Percentiles rank a stretch among this genome's conserved stretches.
phyloP scores from a whole-genome alignment of 2,797 vertebrate species.

The Valencia hispanica region DNA sequence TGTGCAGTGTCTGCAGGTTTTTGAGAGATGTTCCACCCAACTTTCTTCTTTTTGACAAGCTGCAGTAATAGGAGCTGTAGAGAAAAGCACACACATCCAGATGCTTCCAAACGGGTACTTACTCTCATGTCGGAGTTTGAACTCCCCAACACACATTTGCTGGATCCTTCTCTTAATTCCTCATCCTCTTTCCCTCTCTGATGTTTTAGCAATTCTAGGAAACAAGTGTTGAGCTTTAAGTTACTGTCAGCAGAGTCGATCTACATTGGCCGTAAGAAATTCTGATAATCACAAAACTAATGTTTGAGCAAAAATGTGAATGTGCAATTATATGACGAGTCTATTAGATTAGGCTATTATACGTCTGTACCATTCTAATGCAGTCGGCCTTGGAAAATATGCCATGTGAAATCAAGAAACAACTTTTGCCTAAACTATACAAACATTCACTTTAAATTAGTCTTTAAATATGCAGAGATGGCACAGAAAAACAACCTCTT shows the following conservation, averaged over 20 bases:
- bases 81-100: constrained; percentile 35
- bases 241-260: constrained; percentile 48
- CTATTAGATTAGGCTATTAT: constrained; percentile 35
- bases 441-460: neutral
- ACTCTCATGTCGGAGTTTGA: neutral
- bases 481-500: neutral
- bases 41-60: constrained; percentile 39
- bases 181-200: constrained; percentile 9
- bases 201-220: constrained; percentile 40
- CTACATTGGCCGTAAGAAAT: constrained; percentile 41
- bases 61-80: constrained; percentile 39
- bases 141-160: constrained; percentile 9
- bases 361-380: constrained; percentile 21
- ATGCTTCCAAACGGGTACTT: neutral
- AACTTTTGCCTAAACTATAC: neutral
- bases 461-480: constrained; percentile 1
- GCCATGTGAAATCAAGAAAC: constrained; percentile 26
- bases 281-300: constrained; percentile 35
- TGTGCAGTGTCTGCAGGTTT: constrained; percentile 40
- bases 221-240: constrained; percentile 61
- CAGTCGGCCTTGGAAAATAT: constrained; percentile 24
- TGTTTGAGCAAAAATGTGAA: constrained; percentile 21
- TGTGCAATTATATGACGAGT: constrained; percentile 28
- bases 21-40: constrained; percentile 22
- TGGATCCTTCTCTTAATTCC: neutral